A percentile compares a stretch with the other conserved stretches of the same genome.
phyloP scores from a whole-genome alignment of 2,797 vertebrate genomes.

The Sebastes wilsoni region DNA sequence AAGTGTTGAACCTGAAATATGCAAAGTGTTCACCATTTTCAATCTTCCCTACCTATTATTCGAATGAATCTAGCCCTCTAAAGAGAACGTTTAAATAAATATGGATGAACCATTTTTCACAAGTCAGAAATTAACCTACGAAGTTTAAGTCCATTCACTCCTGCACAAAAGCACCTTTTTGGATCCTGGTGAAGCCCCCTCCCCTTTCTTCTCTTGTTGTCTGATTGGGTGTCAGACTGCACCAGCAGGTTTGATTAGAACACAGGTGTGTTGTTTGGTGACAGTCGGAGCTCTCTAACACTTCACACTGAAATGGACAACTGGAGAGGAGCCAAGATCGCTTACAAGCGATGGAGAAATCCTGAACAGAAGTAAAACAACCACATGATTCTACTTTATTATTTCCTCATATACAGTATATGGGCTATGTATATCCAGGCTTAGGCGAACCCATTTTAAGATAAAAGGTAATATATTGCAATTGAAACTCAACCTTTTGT shows the following conservation, averaged over 20 bases:
- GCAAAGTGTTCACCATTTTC: neutral
- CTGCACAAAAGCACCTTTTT: neutral
- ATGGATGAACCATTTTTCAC: neutral
- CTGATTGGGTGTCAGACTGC: slow-evolving; percentile 26
- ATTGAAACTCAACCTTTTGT: neutral
- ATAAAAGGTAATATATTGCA: neutral
- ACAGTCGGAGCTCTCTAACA: neutral
- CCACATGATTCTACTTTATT: neutral
- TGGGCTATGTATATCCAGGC: neutral
- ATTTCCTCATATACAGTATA: neutral
- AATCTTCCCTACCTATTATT: neutral
- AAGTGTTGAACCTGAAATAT: neutral
- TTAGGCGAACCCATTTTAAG: neutral
- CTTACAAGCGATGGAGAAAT: slow-evolving; percentile 66
- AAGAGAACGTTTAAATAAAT: neutral
- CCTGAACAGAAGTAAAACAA: slow-evolving; percentile 55
- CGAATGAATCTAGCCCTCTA: neutral
- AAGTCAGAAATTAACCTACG: too few relatives aligned
- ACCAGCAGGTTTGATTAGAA: slow-evolving; percentile 37
- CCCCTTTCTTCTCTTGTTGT: slow-evolving; percentile 8
- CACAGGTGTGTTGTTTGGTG: neutral
- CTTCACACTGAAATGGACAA: slow-evolving; percentile 54
- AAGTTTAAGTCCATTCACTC: neutral
- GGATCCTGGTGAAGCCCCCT: slow-evolving; percentile 12
- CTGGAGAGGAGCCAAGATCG: slow-evolving; percentile 6